Evolutionary conservation across 2,888 invertebrate genomes (phyloP).

Genomic region (Julus scanicus): DNA sequence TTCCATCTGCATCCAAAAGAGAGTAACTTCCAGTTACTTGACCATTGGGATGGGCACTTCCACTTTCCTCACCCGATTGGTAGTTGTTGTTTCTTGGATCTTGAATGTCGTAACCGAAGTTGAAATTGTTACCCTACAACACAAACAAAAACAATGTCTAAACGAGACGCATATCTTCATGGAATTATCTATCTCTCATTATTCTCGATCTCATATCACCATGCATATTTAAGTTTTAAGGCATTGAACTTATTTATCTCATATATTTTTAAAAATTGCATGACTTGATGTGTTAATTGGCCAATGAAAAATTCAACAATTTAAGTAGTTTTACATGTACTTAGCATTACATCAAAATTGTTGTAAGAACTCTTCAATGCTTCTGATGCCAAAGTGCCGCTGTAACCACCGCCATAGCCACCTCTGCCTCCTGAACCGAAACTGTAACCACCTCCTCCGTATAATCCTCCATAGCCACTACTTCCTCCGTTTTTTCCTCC

Average conservation of each 20-base stretch:
- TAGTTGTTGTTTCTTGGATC: slow-evolving; percentile 79
- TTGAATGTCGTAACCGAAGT: slow-evolving; percentile 80
- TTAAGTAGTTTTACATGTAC: not conserved
- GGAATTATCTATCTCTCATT: no score
- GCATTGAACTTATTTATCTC: no score
- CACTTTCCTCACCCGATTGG: slow-evolving; percentile 78
- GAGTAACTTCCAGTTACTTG: slow-evolving; percentile 78
- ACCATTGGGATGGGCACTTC: slow-evolving; percentile 73
- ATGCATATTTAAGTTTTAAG: no score
- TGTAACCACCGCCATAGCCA: slow-evolving; percentile 46
- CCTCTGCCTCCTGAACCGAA: slow-evolving; percentile 29
- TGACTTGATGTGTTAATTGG: no score
- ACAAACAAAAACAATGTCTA: not conserved
- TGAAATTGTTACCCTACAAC: slow-evolving; percentile 77
- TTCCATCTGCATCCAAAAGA: slow-evolving; percentile 80
- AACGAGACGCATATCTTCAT: no score
- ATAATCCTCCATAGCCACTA: not conserved
- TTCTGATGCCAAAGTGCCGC: slow-evolving; percentile 31
- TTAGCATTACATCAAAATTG: slow-evolving; percentile 52
- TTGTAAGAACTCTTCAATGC: slow-evolving; percentile 54
- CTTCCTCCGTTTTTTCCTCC: not conserved
- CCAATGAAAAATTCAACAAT: not conserved
- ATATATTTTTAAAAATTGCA: no score
- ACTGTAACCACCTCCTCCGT: slow-evolving; percentile 22
- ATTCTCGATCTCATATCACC: no score